A percentile compares a stretch with the other conserved stretches of the same genome.
These are phyloP conservation scores for Columba livia DNA, from an alignment of 2,113 vertebrate species.

Conservation along the genomic window DNA sequence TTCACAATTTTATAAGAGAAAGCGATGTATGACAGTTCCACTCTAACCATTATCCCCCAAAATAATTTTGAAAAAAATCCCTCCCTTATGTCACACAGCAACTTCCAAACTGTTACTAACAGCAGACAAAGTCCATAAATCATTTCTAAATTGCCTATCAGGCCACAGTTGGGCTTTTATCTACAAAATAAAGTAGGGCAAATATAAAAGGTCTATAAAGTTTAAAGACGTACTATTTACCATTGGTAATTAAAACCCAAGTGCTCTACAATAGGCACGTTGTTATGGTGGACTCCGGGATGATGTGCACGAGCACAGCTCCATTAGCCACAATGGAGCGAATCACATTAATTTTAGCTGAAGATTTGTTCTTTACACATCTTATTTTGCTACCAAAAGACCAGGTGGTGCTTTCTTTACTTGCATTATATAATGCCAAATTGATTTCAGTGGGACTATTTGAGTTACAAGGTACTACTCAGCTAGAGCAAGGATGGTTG, in stretches of 20 bases:
- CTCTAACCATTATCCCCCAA: neutral
- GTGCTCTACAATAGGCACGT: neutral
- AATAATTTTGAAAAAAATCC: conserved; percentile 22
- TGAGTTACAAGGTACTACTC: neutral
- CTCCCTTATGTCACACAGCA: conserved; percentile 34
- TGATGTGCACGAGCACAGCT: neutral
- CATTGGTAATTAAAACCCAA: conserved; percentile 45
- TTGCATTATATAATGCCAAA: conserved; percentile 1
- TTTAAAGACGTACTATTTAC: conserved; percentile 44
- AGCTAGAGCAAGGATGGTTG: neutral
- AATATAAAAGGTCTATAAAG: conserved; percentile 54
- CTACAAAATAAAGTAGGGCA: conserved; percentile 58
- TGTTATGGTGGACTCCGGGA: neutral
- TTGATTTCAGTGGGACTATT: conserved; percentile 53
- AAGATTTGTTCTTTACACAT: neutral
- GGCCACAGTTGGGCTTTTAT: conserved; percentile 27
- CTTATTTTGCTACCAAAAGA: neutral
- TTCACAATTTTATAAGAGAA: neutral
- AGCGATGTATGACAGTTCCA: conserved; percentile 5
- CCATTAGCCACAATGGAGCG: neutral
- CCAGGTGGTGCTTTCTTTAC: neutral
- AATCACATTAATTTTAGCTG: neutral
- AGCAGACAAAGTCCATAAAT: conserved; percentile 66
- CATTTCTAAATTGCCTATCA: conserved; percentile 71
- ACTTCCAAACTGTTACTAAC: conserved; percentile 26